phyloP scores from a whole-genome alignment of 2,888 invertebrate species.

The Portevinia maculata region DNA sequence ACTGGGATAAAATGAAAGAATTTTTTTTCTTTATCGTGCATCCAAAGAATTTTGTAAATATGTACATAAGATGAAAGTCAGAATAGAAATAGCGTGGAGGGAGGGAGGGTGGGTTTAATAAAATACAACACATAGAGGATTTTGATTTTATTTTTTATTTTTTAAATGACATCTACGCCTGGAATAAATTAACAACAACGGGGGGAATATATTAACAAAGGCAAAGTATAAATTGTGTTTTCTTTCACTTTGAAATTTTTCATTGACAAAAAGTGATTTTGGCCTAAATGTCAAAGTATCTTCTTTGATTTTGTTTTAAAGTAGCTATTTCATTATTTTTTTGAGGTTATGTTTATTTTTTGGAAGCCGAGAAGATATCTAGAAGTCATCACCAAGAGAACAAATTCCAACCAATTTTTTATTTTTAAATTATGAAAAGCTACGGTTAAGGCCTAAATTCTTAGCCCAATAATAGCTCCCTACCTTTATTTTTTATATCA shows the following conservation, averaged over 20 bases:
- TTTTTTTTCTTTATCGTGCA: constrained; percentile 14
- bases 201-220: constrained; percentile 28
- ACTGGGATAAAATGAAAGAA: constrained; percentile 9
- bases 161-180: constrained; percentile 18
- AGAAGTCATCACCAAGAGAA: too few species aligned
- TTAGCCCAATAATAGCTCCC: too few species aligned
- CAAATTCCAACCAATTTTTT: too few species aligned
- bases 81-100: constrained; percentile 11
- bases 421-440: too few species aligned
- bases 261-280: background rate
- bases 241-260: constrained; percentile 9
- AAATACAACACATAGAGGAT: constrained; percentile 16
- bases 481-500: too few species aligned
- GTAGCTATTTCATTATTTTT: too few species aligned
- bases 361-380: too few species aligned
- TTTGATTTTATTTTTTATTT: constrained; percentile 32
- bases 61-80: constrained; percentile 21
- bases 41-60: constrained; percentile 17
- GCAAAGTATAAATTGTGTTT: background rate
- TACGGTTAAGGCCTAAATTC: too few species aligned
- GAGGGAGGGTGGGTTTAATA: constrained; percentile 17
- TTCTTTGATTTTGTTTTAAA: too few species aligned
- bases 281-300: too few species aligned
- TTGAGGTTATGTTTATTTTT: too few species aligned
- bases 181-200: constrained; percentile 47